Base-by-base conservation (phyloP, 2,797 vertebrate species). In the Discoglossus pictus region DNA sequence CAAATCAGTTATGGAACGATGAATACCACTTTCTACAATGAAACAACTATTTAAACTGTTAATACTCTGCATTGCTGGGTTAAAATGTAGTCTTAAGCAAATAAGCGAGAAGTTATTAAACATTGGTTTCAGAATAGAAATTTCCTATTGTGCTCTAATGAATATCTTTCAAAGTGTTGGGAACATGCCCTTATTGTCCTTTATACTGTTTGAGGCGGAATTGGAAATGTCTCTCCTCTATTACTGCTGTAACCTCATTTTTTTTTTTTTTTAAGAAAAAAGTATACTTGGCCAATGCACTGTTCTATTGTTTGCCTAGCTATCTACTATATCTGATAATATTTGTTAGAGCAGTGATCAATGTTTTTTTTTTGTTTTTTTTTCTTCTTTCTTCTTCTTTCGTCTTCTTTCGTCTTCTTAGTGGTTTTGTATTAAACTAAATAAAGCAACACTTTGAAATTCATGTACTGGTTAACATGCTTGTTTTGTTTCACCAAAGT, bases 341-440 rank as follows among this genome's bases (percentile, higher is more conserved):
- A 44, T 68, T 68, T 68, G 66, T 68, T 61, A 68, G 39, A 53
- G 48, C 56, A 61, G 66, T 68, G 43, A 61, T 16, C 36, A 44
- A 43, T 3, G 1, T 31, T 11, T 13, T 40, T 34, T 13, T 42
- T 42, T 48, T 8, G 20, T n/a, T 40, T 39, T 40, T 27, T 40
- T 31, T 36, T 20, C n/a, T 20, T 38, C n/a, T n/a, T n/a, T n/a
- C n/a, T 31, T 11, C 9, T 40, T 34, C 12, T 42, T 42, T 48
- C 5, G 20, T n/a, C 27, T 39, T 40, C 18, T 40, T 31, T 36
- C n/a, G n/a, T 8, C 8, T 4, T 4, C 27, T 31, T 58, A 40
- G 46, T 54, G n/a, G 3, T 43, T 52, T 51, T 62, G 24, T 55
- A 62, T 48, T 18, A 62, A n/a, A n/a, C n/a, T n/a, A n/a, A 68